Percentiles rank a stretch among this genome's conserved stretches.
phyloP scores from a whole-genome alignment of 2,888 invertebrate species.

The Acanthosoma haemorrhoidale region DNA sequence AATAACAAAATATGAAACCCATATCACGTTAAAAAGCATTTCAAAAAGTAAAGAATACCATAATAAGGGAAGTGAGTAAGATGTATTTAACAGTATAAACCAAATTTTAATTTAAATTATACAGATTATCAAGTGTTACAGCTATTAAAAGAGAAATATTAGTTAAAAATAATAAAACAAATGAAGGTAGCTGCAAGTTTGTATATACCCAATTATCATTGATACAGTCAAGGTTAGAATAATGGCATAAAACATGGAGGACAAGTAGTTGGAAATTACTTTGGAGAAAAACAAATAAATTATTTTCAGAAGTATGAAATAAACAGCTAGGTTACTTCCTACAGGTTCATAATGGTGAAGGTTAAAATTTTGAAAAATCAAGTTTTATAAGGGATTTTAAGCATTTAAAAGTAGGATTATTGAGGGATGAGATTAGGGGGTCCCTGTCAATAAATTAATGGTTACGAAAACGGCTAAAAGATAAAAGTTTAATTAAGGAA shows the following conservation, averaged over 20 bases:
- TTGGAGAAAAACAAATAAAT: not conserved
- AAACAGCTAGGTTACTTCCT: slow-evolving; percentile 19
- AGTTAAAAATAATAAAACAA: not conserved
- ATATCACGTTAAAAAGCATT: too few species aligned
- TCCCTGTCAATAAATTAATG: too few species aligned
- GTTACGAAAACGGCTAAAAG: too few species aligned
- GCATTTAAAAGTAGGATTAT: too few species aligned
- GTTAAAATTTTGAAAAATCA: slow-evolving; percentile 24
- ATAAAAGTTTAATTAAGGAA: too few species aligned
- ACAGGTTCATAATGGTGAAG: slow-evolving; percentile 25
- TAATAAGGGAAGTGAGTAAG: too few species aligned
- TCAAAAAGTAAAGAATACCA: too few species aligned
- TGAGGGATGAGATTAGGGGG: too few species aligned
- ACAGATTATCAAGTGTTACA: not conserved
- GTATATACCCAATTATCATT: not conserved
- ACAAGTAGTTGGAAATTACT: not conserved
- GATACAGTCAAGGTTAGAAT: slow-evolving; percentile 26
- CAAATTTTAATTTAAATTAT: too few species aligned
- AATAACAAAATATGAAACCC: too few species aligned
- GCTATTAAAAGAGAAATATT: not conserved
- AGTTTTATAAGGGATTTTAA: slow-evolving; percentile 5
- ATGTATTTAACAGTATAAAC: too few species aligned
- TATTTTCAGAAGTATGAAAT: not conserved
- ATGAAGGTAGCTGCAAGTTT: not conserved
- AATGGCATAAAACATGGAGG: slow-evolving; percentile 27